Conservation (phyloP, 2,797 vertebrate genomes). For the Tiaroga cobitis region DNA sequence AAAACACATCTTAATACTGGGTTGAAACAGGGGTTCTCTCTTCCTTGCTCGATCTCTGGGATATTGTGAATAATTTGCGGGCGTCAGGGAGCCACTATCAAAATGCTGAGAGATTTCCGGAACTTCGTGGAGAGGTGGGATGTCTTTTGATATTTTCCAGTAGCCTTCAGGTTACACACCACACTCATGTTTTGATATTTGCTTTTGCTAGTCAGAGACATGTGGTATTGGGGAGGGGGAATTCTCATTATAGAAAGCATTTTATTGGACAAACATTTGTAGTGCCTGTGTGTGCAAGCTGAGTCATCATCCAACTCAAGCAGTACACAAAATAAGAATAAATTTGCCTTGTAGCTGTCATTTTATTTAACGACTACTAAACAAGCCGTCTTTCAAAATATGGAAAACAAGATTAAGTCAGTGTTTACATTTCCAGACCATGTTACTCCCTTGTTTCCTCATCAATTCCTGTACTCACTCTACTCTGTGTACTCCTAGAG, state of each 20-base stretch:
- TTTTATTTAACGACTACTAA: not conserved
- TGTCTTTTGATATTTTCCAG: not conserved
- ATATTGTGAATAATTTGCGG: not conserved
- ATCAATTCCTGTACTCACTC: not conserved
- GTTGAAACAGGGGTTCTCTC: not conserved
- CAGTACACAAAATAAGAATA: too few species aligned
- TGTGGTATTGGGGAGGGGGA: not conserved
- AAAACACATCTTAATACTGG: not conserved
- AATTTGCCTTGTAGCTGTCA: not conserved
- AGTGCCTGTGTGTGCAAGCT: not conserved
- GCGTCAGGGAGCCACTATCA: not conserved
- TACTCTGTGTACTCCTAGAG: not conserved
- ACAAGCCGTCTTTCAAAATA: not conserved
- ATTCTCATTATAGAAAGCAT: not conserved
- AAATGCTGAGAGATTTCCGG: not conserved
- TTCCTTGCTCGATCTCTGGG: not conserved
- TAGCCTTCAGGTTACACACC: not conserved
- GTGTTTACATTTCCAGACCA: not conserved
- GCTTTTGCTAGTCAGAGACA: not conserved
- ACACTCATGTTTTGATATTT: not conserved
- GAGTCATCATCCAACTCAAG: not conserved
- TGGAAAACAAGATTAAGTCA: not conserved
- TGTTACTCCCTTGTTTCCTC: not conserved
- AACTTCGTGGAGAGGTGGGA: not conserved
- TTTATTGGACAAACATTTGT: conserved; percentile 6